These are phyloP conservation scores for Uropetala carovei DNA, from an alignment of 2,888 invertebrate species.

Conservation along the genomic window DNA sequence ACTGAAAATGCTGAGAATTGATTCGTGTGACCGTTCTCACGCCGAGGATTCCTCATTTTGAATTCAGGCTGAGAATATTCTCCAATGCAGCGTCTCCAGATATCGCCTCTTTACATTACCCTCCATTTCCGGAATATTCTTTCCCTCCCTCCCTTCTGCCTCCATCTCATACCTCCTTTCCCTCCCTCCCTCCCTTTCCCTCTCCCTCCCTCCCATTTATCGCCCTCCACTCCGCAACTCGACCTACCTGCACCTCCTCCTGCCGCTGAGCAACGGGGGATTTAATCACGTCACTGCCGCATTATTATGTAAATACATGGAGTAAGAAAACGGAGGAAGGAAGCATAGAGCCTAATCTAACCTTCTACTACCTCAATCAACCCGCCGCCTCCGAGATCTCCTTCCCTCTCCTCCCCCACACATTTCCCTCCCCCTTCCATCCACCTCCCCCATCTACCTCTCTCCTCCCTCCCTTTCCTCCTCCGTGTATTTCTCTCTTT, in stretches of 20 bases:
- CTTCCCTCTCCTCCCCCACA: too few relatives aligned
- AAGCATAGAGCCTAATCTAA: constrained; percentile 59
- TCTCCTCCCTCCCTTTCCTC: too few relatives aligned
- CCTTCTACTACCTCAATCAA: constrained; percentile 61
- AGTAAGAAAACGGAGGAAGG: constrained; percentile 62
- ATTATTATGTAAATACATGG: constrained; percentile 63
- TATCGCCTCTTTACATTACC: not conserved
- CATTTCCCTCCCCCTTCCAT: not conserved
- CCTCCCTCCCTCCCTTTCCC: not conserved
- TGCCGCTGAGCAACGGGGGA: constrained; percentile 26
- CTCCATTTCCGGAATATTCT: not conserved
- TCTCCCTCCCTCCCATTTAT: too few relatives aligned
- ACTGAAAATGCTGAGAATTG: too few relatives aligned
- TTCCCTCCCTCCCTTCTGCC: not conserved
- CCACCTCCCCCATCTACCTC: not conserved
- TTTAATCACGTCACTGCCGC: constrained; percentile 62
- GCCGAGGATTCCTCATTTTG: too few relatives aligned
- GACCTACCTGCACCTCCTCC: too few relatives aligned
- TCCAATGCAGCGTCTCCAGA: too few relatives aligned
- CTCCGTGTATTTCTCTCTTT: too few relatives aligned
- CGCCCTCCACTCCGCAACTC: too few relatives aligned
- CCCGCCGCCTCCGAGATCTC: not conserved
- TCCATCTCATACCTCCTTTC: too few relatives aligned
- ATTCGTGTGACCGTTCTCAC: too few relatives aligned
- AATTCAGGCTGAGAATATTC: too few relatives aligned